Percentiles rank a stretch among this genome's conserved stretches.
These are phyloP conservation scores for Cherax quadricarinatus DNA, from an alignment of 1,140 invertebrate species.

Conservation along the genomic window DNA sequence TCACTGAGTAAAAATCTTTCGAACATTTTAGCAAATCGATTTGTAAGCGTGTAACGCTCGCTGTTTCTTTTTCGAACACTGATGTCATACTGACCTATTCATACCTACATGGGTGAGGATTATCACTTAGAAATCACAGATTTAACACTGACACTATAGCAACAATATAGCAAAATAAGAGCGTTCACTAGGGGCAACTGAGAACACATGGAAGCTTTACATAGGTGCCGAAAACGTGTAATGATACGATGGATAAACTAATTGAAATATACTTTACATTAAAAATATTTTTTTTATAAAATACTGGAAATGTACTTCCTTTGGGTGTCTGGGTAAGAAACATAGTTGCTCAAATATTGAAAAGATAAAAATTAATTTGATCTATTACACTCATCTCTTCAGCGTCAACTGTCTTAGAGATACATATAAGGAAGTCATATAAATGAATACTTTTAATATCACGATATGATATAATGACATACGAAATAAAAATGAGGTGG, in stretches of 20 bases:
- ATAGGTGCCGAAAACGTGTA: not conserved
- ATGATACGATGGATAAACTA: not conserved
- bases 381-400: not conserved
- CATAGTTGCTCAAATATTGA: not conserved
- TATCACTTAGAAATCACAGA: slow-evolving; percentile 1
- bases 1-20: too few species aligned
- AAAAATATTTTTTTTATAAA: not conserved
- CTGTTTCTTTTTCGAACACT: too few species aligned
- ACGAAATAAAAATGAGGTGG: not conserved
- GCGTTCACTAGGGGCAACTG: not conserved
- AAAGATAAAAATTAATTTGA: not conserved
- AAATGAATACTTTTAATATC: not conserved
- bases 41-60: too few species aligned
- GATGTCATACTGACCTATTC: not conserved
- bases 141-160: not conserved
- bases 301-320: not conserved
- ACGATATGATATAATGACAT: not conserved
- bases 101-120: not conserved
- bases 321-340: not conserved
- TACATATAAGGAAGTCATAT: not conserved
- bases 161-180: not conserved
- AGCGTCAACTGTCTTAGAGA: not conserved
- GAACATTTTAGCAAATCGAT: too few species aligned
- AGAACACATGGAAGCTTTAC: not conserved
- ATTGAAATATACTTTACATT: not conserved